A percentile compares a stretch with the other conserved stretches of the same genome.
Evolutionary conservation across 2,888 invertebrate genomes (phyloP).

Genomic region (Lymantria monacha): DNA sequence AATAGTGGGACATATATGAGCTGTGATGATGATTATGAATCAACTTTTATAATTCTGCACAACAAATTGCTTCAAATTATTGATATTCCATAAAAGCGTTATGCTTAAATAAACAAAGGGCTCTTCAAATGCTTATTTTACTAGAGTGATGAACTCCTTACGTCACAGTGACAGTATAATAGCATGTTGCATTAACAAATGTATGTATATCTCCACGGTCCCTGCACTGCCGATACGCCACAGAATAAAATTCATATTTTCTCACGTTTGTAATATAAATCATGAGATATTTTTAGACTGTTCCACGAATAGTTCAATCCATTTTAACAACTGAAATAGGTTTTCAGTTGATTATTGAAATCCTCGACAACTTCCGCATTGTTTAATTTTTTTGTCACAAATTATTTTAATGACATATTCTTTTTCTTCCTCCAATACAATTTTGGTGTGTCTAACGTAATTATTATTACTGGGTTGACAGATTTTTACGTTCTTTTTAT

Average conservation of each 20-base stretch:
- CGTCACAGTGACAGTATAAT: constrained; percentile 9
- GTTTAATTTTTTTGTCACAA: constrained; percentile 12
- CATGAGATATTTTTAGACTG: constrained; percentile 57
- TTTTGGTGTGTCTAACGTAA: too few species aligned
- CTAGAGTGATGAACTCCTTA: constrained; percentile 11
- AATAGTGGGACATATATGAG: too few species aligned
- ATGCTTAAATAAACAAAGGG: too few species aligned
- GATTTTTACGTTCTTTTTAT: too few species aligned
- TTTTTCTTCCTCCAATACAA: too few species aligned
- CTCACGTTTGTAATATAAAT: constrained; percentile 66
- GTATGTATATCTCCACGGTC: constrained; percentile 15
- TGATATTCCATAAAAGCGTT: too few species aligned
- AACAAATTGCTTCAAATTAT: too few species aligned
- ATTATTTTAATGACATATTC: too few species aligned
- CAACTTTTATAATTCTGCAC: too few species aligned
- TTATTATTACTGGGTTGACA: too few species aligned
- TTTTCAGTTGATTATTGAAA: constrained; percentile 59
- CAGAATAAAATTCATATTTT: constrained; percentile 56
- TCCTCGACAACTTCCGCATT: constrained; percentile 57
- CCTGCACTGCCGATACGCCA: constrained; percentile 14
- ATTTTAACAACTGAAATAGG: constrained; percentile 59
- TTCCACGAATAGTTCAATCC: constrained; percentile 71
- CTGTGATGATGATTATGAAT: too few species aligned
- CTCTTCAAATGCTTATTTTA: constrained; percentile 12
- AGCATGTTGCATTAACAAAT: constrained; percentile 9